Base-by-base conservation (phyloP, 2,113 vertebrate genomes). In the Takifugu flavidus region DNA sequence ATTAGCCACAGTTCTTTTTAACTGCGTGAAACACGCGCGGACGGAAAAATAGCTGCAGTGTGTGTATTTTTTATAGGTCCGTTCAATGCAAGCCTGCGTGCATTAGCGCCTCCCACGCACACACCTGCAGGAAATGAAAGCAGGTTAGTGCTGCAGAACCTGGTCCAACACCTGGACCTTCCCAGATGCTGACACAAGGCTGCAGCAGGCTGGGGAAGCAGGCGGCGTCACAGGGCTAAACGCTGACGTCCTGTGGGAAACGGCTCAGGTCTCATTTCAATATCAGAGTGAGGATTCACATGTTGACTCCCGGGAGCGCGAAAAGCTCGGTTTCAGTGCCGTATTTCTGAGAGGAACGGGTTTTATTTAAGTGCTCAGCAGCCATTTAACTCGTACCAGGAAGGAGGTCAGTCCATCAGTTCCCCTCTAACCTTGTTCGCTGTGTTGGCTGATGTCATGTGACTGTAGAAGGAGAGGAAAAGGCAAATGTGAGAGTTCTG, bases 21-120 rank as follows among this genome's bases (percentile, higher is more conserved):
- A 20, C 11, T 39, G 2, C 34, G 11, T 39, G 7, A 8, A 39
- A 39, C 34, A 65, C 31, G 46, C 42, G 60, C 75, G 51, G 64
- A 74, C 61, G 28, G 14, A 51, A 63, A 70, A 62, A 57, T 55
- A 52, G 67, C 56, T 42, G 51, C 45, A 45, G 49, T 20, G 34
- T 4, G 13, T 47, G 42, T 53, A 65, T 66, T 69, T 70, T 28
- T 47, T 13, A 3, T 14, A 50, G 52, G 27, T 72, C 62, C 53
- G 70, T 73, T 75, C 65, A 62, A 50, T 46, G 29, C 15, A 47
- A 70, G 68, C 28, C 60, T 6, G 3, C 14, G 2, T 63, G 55
- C 55, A 68, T 69, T 78, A 74, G 25, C 69, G 70, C 71, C 42
- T 59, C 61, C 69, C 55, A 68, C 68, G 2, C 25, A n/a, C 52